Conservation (phyloP, 2,113 vertebrate genomes). For the Lutjanus erythropterus region DNA sequence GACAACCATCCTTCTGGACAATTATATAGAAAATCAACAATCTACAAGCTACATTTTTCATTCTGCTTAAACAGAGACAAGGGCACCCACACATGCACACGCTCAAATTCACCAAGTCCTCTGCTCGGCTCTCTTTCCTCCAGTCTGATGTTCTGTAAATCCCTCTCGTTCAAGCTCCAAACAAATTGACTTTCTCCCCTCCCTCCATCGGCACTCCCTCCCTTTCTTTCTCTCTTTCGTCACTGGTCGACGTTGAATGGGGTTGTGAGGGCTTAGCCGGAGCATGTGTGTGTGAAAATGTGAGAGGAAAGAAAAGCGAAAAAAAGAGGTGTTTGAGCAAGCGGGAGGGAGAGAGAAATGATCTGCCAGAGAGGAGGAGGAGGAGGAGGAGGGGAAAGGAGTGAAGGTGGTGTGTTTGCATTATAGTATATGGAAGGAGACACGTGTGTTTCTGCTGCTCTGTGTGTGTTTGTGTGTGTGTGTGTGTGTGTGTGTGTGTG, state of each 20-base stretch:
- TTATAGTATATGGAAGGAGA: constrained; percentile 8
- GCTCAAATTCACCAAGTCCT: constrained; percentile 50
- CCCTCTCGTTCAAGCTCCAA: constrained; percentile 45
- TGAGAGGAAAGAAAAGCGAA: background rate
- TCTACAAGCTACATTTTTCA: background rate
- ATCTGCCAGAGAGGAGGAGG: constrained; percentile 30
- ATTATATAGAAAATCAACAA: background rate
- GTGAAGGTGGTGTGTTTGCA: constrained; percentile 18
- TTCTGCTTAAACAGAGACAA: background rate
- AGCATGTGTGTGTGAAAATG: constrained; percentile 21
- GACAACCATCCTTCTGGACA: background rate
- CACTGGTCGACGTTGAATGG: constrained; percentile 32
- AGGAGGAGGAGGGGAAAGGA: constrained; percentile 29
- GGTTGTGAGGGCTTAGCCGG: constrained; percentile 25
- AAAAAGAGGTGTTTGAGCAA: constrained; percentile 19
- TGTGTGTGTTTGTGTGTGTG: too few relatives aligned
- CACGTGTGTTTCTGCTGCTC: constrained; percentile 15
- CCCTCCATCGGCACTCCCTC: constrained; percentile 8
- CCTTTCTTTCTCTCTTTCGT: constrained; percentile 32
- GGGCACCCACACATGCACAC: background rate
- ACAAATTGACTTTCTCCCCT: constrained; percentile 38
- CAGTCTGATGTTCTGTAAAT: constrained; percentile 51
- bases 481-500: constrained; percentile 39
- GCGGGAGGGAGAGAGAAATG: constrained; percentile 26
- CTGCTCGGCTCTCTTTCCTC: constrained; percentile 21